Evolutionary conservation across 1,140 invertebrate genomes (phyloP).

Genomic region (Mamestra configurata): DNA sequence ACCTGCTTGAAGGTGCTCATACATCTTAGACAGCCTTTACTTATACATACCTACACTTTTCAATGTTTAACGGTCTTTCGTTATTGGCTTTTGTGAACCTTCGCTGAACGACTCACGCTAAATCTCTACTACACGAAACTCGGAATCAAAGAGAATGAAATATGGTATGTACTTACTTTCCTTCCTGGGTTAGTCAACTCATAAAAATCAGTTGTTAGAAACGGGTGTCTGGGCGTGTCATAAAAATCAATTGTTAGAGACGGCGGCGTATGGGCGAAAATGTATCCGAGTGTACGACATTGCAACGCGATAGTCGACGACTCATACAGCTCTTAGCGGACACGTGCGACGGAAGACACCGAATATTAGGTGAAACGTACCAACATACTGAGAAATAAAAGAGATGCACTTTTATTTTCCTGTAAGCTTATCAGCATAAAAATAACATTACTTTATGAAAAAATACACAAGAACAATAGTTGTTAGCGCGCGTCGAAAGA

Average conservation of each 20-base stretch:
- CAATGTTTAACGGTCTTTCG: constrained; percentile 24
- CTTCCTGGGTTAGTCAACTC: constrained; percentile 18
- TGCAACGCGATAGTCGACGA: no score
- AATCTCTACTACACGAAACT: constrained; percentile 1
- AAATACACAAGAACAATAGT: constrained; percentile 34
- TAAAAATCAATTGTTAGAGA: not conserved
- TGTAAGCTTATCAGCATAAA: not conserved
- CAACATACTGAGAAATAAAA: not conserved
- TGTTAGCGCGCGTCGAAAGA: constrained; percentile 43
- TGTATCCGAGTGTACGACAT: not conserved
- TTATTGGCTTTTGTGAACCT: constrained; percentile 32
- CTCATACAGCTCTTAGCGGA: not conserved
- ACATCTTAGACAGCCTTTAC: constrained; percentile 14
- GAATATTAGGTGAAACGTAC: not conserved
- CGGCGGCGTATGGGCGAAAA: not conserved
- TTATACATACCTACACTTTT: constrained; percentile 4
- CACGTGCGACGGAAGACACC: not conserved
- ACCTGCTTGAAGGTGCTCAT: constrained; percentile 35
- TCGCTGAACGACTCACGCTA: constrained; percentile 10
- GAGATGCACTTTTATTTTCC: constrained; percentile 12
- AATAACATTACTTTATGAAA: constrained; percentile 4
- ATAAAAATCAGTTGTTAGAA: constrained; percentile 24
- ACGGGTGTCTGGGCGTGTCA: not conserved
- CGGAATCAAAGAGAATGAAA: constrained; percentile 30
- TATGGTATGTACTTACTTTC: constrained; percentile 20